These are phyloP conservation scores for Dolomedes plantarius DNA, from an alignment of 2,888 invertebrate genomes.

Conservation along the genomic window DNA sequence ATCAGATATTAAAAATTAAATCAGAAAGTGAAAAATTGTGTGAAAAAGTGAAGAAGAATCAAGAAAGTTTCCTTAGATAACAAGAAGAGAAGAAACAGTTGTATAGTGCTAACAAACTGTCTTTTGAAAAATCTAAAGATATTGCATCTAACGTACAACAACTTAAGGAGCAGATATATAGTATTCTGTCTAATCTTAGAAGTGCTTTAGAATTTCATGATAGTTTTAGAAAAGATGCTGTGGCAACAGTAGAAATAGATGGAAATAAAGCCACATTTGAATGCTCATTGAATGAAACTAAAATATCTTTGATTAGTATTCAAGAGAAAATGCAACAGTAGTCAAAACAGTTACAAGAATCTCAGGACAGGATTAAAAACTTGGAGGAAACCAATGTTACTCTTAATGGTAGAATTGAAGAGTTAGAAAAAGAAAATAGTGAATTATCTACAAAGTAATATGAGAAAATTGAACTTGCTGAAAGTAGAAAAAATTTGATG, in stretches of 20 bases:
- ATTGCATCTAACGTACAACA: conserved; percentile 76
- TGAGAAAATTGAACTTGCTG: too few species aligned
- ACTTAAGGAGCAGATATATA: conserved; percentile 75
- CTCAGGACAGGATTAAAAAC: conserved; percentile 30
- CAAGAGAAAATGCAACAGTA: conserved; percentile 53
- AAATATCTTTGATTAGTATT: too few species aligned
- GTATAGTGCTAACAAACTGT: conserved; percentile 75
- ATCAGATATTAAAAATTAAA: conserved; percentile 74
- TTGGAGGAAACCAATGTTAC: conserved; percentile 50
- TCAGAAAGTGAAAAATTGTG: conserved; percentile 75
- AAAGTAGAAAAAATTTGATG: conserved; percentile 78
- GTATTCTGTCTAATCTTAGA: conserved; percentile 74
- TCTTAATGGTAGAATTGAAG: too few species aligned
- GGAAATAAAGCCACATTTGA: conserved; percentile 67
- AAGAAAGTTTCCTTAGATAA: conserved; percentile 77
- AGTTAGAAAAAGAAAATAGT: too few species aligned
- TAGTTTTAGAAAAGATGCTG: neutral
- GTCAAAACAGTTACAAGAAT: conserved; percentile 56
- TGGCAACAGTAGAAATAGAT: conserved; percentile 55
- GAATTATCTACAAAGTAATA: too few species aligned
- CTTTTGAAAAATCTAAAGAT: conserved; percentile 70
- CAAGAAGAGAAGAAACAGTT: too few species aligned
- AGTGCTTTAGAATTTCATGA: conserved; percentile 59
- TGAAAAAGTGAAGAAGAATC: conserved; percentile 77
- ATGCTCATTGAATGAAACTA: conserved; percentile 50